These are phyloP conservation scores for Bambusicola thoracicus DNA, from an alignment of 2,113 vertebrate species.

Conservation along the genomic window DNA sequence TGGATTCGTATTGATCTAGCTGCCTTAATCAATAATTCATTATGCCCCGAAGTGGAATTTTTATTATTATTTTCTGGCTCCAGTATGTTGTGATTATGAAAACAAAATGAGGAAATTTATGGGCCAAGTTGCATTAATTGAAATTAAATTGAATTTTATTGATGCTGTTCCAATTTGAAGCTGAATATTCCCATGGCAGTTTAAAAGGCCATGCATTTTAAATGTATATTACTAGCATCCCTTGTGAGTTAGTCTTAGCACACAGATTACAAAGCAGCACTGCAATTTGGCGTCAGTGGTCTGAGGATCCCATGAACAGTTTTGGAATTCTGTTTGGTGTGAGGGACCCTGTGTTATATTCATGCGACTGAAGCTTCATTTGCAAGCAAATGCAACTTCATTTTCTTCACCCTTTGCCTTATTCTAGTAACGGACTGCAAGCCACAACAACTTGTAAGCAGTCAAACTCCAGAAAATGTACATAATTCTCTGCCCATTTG, in stretches of 20 bases:
- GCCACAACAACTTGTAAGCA: neutral
- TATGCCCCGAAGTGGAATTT: slow-evolving; percentile 2
- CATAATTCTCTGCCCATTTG: neutral
- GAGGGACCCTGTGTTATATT: neutral
- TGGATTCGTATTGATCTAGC: neutral
- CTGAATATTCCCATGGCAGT: neutral
- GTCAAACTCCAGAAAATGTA: neutral
- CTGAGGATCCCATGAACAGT: neutral
- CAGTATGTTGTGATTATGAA: slow-evolving; percentile 3
- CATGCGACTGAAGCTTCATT: neutral
- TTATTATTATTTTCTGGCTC: neutral
- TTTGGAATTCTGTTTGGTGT: neutral
- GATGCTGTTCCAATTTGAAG: neutral
- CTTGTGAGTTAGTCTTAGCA: neutral
- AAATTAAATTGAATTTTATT: slow-evolving; percentile 38
- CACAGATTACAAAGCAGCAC: neutral
- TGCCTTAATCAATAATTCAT: slow-evolving; percentile 60
- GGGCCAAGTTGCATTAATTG: neutral
- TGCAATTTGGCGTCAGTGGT: neutral
- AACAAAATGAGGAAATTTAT: neutral
- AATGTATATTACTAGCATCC: neutral
- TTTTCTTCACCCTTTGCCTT: neutral
- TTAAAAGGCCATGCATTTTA: neutral
- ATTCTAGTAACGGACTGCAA: neutral
- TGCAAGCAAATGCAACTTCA: neutral